Evolutionary conservation across 2,113 vertebrate species (phyloP).

Genomic region (Verasper variegatus): DNA sequence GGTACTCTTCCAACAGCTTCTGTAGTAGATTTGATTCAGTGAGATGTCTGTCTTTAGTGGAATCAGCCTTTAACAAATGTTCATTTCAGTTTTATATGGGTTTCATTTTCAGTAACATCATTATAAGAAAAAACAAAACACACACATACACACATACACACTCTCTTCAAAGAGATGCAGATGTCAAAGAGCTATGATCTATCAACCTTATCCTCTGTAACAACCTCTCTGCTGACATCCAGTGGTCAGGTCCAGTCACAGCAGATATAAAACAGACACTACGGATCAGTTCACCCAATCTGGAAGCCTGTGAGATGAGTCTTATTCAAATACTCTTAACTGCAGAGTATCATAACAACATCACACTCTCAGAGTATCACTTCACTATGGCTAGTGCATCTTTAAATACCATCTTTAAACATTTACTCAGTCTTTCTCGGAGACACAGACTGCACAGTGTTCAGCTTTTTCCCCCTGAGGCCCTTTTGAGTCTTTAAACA

Average conservation of each 20-base stretch:
- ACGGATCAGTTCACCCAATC: background rate
- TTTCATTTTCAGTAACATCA: too few relatives aligned
- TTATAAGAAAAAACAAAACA: too few relatives aligned
- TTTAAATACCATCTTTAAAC: background rate
- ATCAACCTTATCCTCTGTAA: background rate
- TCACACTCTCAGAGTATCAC: background rate
- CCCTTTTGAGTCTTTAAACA: background rate
- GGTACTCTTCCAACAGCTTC: too few relatives aligned
- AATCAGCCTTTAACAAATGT: too few relatives aligned
- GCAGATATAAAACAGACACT: slow-evolving; percentile 5
- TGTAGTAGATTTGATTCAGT: too few relatives aligned
- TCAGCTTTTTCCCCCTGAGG: slow-evolving; percentile 3
- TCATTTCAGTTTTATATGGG: too few relatives aligned
- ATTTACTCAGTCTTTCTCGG: background rate
- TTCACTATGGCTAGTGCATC: background rate
- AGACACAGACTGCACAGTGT: background rate
- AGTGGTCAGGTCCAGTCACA: slow-evolving; percentile 44
- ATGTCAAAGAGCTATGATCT: background rate
- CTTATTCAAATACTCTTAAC: background rate
- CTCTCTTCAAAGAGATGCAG: background rate
- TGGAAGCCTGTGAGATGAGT: background rate
- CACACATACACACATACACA: too few relatives aligned
- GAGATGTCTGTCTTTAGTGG: too few relatives aligned
- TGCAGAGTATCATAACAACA: background rate
- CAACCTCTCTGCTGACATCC: slow-evolving; percentile 66